phyloP scores from a whole-genome alignment of 1,140 invertebrate genomes.

The Drosophila arawakana region DNA sequence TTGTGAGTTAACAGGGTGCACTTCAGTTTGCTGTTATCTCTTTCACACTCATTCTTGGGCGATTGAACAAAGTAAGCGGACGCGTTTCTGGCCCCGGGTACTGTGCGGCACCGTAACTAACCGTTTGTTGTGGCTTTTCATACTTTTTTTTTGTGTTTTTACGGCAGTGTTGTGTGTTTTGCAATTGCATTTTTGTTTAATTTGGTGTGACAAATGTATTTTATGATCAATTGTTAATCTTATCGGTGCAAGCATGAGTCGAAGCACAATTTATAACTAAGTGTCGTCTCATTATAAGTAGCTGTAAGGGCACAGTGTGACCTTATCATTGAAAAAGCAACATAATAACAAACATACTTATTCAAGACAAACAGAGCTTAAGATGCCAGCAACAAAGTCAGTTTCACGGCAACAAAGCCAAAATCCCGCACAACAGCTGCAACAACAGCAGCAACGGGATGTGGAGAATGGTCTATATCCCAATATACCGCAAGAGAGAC shows the following conservation, averaged over 20 bases:
- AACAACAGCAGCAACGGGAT: conserved; percentile 69
- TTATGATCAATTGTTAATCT: conserved; percentile 64
- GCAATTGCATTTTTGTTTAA: conserved; percentile 29
- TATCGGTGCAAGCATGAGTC: conserved; percentile 67
- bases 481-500: conserved; percentile 65
- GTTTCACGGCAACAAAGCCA: conserved; percentile 71
- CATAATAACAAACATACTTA: conserved; percentile 9
- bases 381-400: conserved; percentile 64
- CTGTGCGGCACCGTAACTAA: conserved; percentile 7
- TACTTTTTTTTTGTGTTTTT: conserved; percentile 20
- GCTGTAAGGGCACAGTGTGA: conserved; percentile 1
- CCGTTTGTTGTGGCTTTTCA: conserved; percentile 7
- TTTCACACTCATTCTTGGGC: conserved; percentile 18
- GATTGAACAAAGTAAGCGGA: conserved; percentile 15
- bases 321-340: conserved; percentile 9
- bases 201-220: conserved; percentile 18
- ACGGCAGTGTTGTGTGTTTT: conserved; percentile 19
- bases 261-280: conserved; percentile 50
- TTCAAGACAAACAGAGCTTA: neutral
- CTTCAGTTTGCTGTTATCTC: conserved; percentile 4
- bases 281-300: conserved; percentile 19
- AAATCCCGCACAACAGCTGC: conserved; percentile 71
- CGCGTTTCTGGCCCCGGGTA: conserved; percentile 12
- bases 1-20: conserved; percentile 9
- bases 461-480: conserved; percentile 78